Conservation (phyloP, 2,888 invertebrate genomes). For the Eulithis testata region DNA sequence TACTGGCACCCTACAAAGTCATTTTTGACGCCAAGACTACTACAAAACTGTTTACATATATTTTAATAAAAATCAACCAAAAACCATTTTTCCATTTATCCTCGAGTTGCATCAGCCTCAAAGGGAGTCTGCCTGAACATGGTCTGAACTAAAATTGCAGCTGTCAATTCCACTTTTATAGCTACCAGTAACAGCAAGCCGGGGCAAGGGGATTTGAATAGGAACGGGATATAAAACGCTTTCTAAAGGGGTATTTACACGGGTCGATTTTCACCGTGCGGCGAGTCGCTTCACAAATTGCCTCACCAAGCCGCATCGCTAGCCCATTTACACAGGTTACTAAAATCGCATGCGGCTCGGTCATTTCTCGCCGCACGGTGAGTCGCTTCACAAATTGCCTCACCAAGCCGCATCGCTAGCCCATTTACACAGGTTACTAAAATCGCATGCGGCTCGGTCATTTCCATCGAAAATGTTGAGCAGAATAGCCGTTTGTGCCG, state of each 20-base stretch:
- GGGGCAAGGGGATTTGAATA: slow-evolving; percentile 35
- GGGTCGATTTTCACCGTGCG: slow-evolving; percentile 57
- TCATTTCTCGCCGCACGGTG: no score
- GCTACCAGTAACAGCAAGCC: slow-evolving; percentile 8
- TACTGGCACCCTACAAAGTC: neutral
- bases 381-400: slow-evolving; percentile 45
- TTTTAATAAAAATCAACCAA: neutral
- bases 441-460: slow-evolving; percentile 55
- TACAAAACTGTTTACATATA: neutral
- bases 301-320: slow-evolving; percentile 49
- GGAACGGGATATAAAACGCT: slow-evolving; percentile 32
- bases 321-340: slow-evolving; percentile 53
- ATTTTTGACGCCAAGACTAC: neutral
- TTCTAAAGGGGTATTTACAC: slow-evolving; percentile 42
- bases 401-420: slow-evolving; percentile 50
- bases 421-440: slow-evolving; percentile 53
- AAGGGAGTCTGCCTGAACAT: no score
- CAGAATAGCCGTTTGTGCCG: slow-evolving; percentile 47
- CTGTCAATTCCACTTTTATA: slow-evolving; percentile 10
- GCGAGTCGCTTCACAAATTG: slow-evolving; percentile 45
- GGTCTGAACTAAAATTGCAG: neutral
- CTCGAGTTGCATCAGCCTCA: no score
- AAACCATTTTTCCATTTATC: neutral
- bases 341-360: slow-evolving; percentile 55
- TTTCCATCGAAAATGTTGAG: slow-evolving; percentile 51